Conservation (phyloP, 1,140 invertebrate species). For the Nephotettix cincticeps region DNA sequence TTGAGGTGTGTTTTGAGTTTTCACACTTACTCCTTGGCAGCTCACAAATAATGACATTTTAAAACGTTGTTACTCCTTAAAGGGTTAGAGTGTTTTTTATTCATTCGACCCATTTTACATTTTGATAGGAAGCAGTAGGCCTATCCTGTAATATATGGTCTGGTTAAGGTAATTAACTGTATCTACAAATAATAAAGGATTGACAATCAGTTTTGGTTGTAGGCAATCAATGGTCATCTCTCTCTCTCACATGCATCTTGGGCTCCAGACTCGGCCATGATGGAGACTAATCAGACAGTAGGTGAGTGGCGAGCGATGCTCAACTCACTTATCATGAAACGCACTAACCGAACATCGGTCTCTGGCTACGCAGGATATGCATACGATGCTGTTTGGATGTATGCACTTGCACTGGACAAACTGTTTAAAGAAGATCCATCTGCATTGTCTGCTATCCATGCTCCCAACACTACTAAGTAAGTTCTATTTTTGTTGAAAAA, state of each 20-base stretch:
- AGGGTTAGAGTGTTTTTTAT: no score
- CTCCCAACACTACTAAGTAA: slow-evolving; percentile 57
- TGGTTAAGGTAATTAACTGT: no score
- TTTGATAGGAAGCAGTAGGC: no score
- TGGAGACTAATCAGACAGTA: slow-evolving; percentile 66
- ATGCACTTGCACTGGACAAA: slow-evolving; percentile 68
- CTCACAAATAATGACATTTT: no score
- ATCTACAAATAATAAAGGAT: no score
- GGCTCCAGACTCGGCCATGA: slow-evolving; percentile 57
- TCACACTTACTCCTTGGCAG: no score
- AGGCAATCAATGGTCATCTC: slow-evolving; percentile 76
- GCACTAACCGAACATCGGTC: slow-evolving; percentile 39
- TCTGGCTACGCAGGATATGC: slow-evolving; percentile 69
- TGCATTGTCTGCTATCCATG: slow-evolving; percentile 59
- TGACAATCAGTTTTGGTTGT: no score
- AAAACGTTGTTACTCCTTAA: no score
- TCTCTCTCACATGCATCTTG: slow-evolving; percentile 68
- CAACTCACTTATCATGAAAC: slow-evolving; percentile 40
- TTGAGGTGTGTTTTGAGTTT: no score
- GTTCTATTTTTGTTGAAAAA: no score
- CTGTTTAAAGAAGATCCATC: slow-evolving; percentile 59
- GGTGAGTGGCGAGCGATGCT: slow-evolving; percentile 57
- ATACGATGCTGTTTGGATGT: slow-evolving; percentile 85
- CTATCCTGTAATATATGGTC: no score
- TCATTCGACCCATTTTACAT: no score